Evolutionary conservation across 2,113 vertebrate species (phyloP), one percentile per base, ranked within the genome.

Genomic region (Eurypyga helias): DNA sequence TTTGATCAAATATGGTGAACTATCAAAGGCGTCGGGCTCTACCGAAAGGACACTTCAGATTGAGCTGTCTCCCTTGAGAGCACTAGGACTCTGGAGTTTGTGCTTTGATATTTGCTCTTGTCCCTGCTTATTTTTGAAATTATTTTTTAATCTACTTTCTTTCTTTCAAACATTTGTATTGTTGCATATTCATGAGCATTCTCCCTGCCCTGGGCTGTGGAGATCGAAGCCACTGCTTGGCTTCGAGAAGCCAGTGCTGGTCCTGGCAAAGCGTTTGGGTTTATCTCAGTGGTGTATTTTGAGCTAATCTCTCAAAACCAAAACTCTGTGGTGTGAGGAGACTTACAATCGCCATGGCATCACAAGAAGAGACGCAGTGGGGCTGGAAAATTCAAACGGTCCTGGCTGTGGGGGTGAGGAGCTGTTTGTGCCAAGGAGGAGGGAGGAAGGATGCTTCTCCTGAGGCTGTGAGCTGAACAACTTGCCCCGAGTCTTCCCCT

Each of bases 1-100:
- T 93, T 95, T 96, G 96, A 95, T 96, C 97, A 95, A 93, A 93
- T 91, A 61, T 82, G 92, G 93, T 65, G 33, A 93, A 25, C 90
- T 93, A 77, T 97, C 95, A 97, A 97, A 97, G 92, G 23, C 76
- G 33, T 12, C 2, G 0, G 70, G 86, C 54, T 87, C 82, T 96
- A 15, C 67, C 81, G 79, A 71, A 95, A 97, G 90, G 93, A 96
- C 89, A 80, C 89, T 89, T 91, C 19, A 69, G 60, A 91, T 25
- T 33, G 97, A 93, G 95, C 71, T 41, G 43, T 89, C 55, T 77
- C 86, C 79, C 82, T 70, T 8, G 88, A 92, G 91, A 92, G 70
- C 34, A 1, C 51, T 52, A 3, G 7, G 60, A 41, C 72, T 79
- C 82, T 45, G n/a, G 25, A 8, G 23, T 34, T 24, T 7, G 2